Conservation (phyloP, 2,113 vertebrate species). For the Mesembrinibis cayennensis region DNA sequence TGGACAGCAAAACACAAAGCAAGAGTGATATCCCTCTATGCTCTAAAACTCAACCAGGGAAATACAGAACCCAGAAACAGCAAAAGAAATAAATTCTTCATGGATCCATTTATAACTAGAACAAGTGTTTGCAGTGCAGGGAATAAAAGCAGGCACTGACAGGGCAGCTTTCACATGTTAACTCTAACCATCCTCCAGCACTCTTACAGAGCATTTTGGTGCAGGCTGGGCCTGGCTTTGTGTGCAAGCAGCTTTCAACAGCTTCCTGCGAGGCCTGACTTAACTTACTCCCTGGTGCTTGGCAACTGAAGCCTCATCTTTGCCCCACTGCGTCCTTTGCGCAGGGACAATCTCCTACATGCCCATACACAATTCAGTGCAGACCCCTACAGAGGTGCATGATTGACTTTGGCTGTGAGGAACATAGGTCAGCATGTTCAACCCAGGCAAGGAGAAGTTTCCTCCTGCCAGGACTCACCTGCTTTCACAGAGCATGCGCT, state of each 20-base stretch:
- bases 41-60: not conserved
- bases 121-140: conserved; percentile 9
- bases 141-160: not conserved
- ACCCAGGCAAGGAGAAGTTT: not conserved
- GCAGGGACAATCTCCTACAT: not conserved
- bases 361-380: fast-evolving
- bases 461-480: not conserved
- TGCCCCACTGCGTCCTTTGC: not conserved
- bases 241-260: not conserved
- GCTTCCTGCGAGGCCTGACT: not conserved
- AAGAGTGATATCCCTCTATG: conserved; percentile 15
- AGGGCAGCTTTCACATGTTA: not conserved
- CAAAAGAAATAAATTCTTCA: conserved; percentile 46
- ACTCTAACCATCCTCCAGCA: not conserved
- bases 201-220: not conserved
- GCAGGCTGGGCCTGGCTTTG: not conserved
- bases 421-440: fast-evolving
- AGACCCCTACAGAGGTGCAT: not conserved
- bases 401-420: not conserved
- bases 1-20: conserved; percentile 43
- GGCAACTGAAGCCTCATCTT: not conserved
- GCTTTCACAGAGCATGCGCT: fast-evolving
- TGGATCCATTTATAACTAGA: conserved; percentile 34
- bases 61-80: conserved; percentile 28
- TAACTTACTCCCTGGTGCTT: not conserved